Conservation (phyloP, 2,888 invertebrate genomes). For the Microctonus hyperodae region DNA sequence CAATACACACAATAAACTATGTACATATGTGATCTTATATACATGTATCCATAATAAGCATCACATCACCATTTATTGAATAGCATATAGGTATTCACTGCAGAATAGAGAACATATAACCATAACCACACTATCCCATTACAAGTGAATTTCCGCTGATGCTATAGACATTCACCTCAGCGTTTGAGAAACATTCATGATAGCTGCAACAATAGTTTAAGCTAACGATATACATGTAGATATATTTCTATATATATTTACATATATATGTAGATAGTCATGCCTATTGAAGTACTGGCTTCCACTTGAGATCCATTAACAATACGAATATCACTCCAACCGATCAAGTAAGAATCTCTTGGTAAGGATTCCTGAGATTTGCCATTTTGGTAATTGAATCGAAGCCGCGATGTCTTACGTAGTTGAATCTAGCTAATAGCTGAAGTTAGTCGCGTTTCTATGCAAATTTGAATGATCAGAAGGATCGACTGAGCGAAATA, state of each 20-base stretch:
- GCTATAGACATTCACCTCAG: conserved; percentile 8
- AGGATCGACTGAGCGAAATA: conserved; percentile 41
- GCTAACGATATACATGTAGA: no score
- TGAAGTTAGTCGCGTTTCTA: conserved; percentile 59
- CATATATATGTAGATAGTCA: not conserved
- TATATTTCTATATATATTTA: not conserved
- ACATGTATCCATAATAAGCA: not conserved
- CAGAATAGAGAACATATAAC: not conserved
- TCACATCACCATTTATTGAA: conserved; percentile 1
- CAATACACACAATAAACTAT: no score
- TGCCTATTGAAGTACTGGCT: conserved; percentile 7
- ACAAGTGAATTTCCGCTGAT: conserved; percentile 28
- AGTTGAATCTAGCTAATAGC: conserved; percentile 54
- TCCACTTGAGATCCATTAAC: conserved; percentile 4
- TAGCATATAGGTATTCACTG: not conserved
- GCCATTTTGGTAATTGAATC: conserved; percentile 53
- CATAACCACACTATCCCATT: conserved; percentile 24
- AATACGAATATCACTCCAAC: conserved; percentile 3
- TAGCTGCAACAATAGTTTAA: conserved; percentile 7
- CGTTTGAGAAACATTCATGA: conserved; percentile 7
- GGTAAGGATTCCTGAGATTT: conserved; percentile 42
- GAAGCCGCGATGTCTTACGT: conserved; percentile 17
- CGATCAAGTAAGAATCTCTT: conserved; percentile 28
- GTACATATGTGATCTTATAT: conserved; percentile 15
- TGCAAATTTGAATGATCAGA: conserved; percentile 57